These are phyloP conservation scores for Oreochromis niloticus DNA, from an alignment of 2,113 vertebrate genomes.

Conservation along the genomic window DNA sequence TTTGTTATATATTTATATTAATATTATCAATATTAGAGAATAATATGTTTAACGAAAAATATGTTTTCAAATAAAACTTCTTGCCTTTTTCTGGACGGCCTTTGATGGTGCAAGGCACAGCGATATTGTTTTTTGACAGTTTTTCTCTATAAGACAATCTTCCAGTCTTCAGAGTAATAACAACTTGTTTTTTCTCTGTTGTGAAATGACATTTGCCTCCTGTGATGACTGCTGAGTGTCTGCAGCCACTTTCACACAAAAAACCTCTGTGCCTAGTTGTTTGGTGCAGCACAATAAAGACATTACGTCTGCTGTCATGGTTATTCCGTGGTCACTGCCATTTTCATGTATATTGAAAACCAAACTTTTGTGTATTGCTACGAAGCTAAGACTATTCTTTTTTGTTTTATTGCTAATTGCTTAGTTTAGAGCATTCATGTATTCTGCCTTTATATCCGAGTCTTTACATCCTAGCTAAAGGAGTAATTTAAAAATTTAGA, in stretches of 20 bases:
- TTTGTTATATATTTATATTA: not conserved
- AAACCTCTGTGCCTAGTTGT: not conserved
- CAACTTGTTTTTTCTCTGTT: slow-evolving; percentile 39
- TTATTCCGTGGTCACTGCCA: not conserved
- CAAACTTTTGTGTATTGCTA: not conserved
- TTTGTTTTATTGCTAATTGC: not conserved
- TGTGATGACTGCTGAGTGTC: slow-evolving; percentile 17
- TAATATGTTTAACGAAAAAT: not conserved
- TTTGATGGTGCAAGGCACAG: not conserved
- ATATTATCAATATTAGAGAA: not conserved
- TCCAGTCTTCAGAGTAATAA: slow-evolving; percentile 37
- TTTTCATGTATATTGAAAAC: not conserved
- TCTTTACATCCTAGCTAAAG: not conserved
- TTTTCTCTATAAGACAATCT: slow-evolving; percentile 11
- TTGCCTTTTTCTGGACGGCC: not conserved
- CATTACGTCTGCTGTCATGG: not conserved
- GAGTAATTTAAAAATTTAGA: not conserved
- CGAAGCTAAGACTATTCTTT: not conserved
- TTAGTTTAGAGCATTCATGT: not conserved
- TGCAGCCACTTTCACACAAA: not conserved
- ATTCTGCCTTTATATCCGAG: not conserved
- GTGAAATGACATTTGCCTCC: slow-evolving; percentile 37
- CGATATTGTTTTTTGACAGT: slow-evolving; percentile 3
- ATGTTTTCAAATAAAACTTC: not conserved
- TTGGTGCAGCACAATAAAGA: slow-evolving; percentile 8